These are phyloP conservation scores for Stichodactyla mertensii DNA, from an alignment of 64 coral and sea anemone genomes.

Conservation along the genomic window DNA sequence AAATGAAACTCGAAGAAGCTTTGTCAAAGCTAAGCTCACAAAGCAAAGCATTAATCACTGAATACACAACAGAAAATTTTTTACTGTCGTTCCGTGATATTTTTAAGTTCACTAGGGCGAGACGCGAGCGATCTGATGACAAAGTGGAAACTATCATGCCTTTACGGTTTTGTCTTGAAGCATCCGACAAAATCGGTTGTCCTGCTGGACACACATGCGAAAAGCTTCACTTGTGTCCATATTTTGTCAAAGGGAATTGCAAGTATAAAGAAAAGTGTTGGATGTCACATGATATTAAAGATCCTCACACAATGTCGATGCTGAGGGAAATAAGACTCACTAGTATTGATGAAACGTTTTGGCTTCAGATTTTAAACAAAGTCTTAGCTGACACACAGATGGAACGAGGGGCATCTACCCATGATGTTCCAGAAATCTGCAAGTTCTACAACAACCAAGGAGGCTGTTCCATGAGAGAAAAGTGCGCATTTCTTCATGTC, in stretches of 20 bases:
- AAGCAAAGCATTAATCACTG: neutral
- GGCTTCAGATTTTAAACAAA: constrained; percentile 17
- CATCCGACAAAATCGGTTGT: constrained; percentile 38
- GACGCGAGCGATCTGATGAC: neutral
- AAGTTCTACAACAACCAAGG: constrained; percentile 87
- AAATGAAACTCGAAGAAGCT: constrained; percentile 49
- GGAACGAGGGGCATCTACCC: constrained; percentile 28
- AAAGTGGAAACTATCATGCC: constrained; percentile 40
- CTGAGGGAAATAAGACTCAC: constrained; percentile 24
- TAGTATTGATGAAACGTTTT: neutral
- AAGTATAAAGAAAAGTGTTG: constrained; percentile 61
- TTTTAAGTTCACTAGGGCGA: neutral
- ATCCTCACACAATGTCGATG: constrained; percentile 40
- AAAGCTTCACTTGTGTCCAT: constrained; percentile 73
- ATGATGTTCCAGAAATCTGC: constrained; percentile 39
- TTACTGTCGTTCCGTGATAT: constrained; percentile 19
- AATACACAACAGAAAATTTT: constrained; percentile 20
- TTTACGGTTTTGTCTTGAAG: constrained; percentile 55
- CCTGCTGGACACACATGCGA: constrained; percentile 16
- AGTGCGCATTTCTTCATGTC: constrained; percentile 72
- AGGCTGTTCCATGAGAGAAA: constrained; percentile 40
- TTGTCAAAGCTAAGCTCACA: constrained; percentile 22
- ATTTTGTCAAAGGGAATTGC: constrained; percentile 72
- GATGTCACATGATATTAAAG: constrained; percentile 40
- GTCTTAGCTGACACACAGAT: constrained; percentile 59